Conservation (phyloP, 2,113 vertebrate species). For the Bungarus multicinctus region DNA sequence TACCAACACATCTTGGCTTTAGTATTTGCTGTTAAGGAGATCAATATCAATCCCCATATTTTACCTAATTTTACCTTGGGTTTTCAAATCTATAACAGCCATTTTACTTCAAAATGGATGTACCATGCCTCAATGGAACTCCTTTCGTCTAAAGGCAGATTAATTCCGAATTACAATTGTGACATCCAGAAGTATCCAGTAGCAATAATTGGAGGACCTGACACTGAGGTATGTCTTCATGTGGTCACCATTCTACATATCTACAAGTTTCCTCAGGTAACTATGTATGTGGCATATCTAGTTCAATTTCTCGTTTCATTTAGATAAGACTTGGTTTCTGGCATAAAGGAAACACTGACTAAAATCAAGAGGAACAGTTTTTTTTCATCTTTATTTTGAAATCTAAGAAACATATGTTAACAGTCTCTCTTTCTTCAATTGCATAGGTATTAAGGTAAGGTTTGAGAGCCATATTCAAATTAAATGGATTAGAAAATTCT, state of each 20-base stretch:
- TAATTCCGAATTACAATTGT: background rate
- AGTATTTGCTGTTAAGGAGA: background rate
- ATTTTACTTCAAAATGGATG: background rate
- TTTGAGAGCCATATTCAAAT: no score
- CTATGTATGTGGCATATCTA: background rate
- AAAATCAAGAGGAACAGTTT: no score
- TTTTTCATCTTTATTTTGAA: no score
- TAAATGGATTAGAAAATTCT: background rate
- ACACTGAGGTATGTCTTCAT: background rate
- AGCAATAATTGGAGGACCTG: background rate
- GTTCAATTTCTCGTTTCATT: background rate
- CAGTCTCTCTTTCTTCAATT: no score
- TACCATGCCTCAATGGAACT: background rate
- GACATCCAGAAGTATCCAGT: background rate
- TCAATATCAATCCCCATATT: background rate
- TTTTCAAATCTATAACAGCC: background rate
- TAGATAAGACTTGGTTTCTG: background rate
- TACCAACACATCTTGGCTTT: background rate
- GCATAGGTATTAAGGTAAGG: no score
- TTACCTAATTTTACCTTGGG: background rate
- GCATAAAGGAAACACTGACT: background rate
- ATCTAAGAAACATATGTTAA: no score
- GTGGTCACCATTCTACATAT: background rate
- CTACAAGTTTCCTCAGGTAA: background rate
- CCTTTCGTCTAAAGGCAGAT: background rate